phyloP scores from a whole-genome alignment of 2,113 vertebrate genomes.

The Plestiodon gilberti region DNA sequence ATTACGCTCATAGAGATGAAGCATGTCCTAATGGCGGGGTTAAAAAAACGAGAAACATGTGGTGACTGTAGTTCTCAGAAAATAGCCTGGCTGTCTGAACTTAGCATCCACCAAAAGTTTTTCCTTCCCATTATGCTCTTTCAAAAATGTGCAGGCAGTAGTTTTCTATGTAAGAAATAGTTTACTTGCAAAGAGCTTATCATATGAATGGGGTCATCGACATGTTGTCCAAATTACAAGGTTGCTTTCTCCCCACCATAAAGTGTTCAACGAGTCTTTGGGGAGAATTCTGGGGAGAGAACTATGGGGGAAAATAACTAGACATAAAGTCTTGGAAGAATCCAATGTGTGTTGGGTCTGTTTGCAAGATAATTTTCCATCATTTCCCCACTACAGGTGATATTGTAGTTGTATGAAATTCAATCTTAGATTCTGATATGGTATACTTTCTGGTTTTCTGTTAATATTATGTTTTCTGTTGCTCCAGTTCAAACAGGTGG shows the following conservation, averaged over 20 bases:
- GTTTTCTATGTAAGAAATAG: not conserved
- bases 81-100: not conserved
- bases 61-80: not conserved
- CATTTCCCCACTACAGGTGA: not conserved
- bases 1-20: not conserved
- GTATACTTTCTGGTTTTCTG: constrained; percentile 21
- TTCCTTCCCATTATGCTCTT: not conserved
- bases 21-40: not conserved
- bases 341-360: not conserved
- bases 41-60: not conserved
- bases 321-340: not conserved
- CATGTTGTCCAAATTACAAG: not conserved
- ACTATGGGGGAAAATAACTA: not conserved
- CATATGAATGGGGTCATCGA: not conserved
- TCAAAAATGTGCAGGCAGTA: not conserved
- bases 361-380: not conserved
- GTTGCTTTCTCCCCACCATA: not conserved
- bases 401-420: not conserved
- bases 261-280: not conserved
- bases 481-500: constrained; percentile 80
- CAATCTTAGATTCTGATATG: not conserved
- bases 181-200: not conserved
- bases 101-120: not conserved
- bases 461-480: constrained; percentile 50
- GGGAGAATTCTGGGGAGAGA: no score